Percentiles rank a stretch among this genome's conserved stretches.
Conservation (phyloP, 2,113 vertebrate species). For the Carassius gibelio region DNA sequence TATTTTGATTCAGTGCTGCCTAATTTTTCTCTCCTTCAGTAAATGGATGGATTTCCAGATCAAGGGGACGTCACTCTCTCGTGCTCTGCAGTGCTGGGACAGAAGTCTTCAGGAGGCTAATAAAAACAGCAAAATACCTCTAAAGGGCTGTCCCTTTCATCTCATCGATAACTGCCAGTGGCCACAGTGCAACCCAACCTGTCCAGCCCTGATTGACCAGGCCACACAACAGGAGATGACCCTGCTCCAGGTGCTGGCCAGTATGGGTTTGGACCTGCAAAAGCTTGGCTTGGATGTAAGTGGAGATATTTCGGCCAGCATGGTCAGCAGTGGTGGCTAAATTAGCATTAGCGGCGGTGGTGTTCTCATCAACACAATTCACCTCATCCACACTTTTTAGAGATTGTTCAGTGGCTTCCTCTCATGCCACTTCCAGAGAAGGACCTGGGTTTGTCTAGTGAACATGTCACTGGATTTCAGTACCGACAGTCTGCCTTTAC, state of each 20-base stretch:
- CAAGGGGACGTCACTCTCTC: slow-evolving; percentile 75
- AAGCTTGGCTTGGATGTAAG: slow-evolving; percentile 74
- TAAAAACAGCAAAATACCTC: slow-evolving; percentile 72
- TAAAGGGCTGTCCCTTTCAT: slow-evolving; percentile 80
- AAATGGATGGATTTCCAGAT: slow-evolving; percentile 82
- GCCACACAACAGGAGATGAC: slow-evolving; percentile 79
- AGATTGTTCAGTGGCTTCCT: slow-evolving; percentile 65
- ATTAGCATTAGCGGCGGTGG: not conserved
- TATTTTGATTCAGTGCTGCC: too few relatives aligned
- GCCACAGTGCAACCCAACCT: slow-evolving; percentile 85
- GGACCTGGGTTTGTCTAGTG: slow-evolving; percentile 62
- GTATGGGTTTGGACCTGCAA: slow-evolving; percentile 79
- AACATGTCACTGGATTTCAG: slow-evolving; percentile 60
- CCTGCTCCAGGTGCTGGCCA: slow-evolving; percentile 77
- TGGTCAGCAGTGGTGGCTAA: slow-evolving; percentile 79
- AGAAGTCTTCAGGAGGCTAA: slow-evolving; percentile 77
- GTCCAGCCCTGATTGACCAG: slow-evolving; percentile 77
- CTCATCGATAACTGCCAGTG: slow-evolving; percentile 79
- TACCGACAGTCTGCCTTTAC: slow-evolving; percentile 59
- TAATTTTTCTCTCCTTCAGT: slow-evolving; percentile 58
- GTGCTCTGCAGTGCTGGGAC: slow-evolving; percentile 83
- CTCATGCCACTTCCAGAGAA: slow-evolving; percentile 68
- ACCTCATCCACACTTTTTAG: slow-evolving; percentile 63
- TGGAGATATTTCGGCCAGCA: slow-evolving; percentile 69
- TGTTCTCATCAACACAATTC: slow-evolving; percentile 14